Percentiles rank a stretch among this genome's conserved stretches.
Conservation (phyloP, 2,888 invertebrate species). For the Chaetoderma sp. region DNA sequence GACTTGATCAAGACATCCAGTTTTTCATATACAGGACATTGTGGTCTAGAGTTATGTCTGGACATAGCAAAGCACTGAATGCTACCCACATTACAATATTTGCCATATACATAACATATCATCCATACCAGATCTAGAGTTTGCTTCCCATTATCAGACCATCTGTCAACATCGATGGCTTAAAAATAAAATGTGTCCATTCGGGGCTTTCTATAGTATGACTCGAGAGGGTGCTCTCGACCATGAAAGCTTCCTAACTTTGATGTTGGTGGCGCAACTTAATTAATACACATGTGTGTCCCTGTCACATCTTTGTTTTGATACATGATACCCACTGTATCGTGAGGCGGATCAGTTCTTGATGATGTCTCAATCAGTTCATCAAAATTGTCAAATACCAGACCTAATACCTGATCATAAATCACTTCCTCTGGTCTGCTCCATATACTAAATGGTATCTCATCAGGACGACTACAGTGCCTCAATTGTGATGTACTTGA, state of each 20-base stretch:
- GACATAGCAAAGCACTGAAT: conserved; percentile 22
- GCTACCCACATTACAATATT: conserved; percentile 41
- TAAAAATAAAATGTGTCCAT: too few species aligned
- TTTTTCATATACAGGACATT: conserved; percentile 36
- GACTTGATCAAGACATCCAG: conserved; percentile 20
- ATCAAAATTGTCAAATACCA: conserved; percentile 30
- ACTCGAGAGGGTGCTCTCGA: background rate
- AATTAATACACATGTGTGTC: background rate
- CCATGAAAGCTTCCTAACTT: background rate
- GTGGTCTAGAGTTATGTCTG: conserved; percentile 28
- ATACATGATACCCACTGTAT: conserved; percentile 27
- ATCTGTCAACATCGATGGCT: too few species aligned
- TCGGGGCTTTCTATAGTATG: conserved; percentile 22
- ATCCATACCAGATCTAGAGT: too few species aligned
- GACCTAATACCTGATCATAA: background rate
- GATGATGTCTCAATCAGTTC: conserved; percentile 19
- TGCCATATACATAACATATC: too few species aligned
- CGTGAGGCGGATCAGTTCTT: too few species aligned
- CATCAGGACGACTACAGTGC: conserved; percentile 14
- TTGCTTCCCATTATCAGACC: too few species aligned
- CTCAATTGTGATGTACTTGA: conserved; percentile 13
- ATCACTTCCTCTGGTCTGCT: conserved; percentile 7
- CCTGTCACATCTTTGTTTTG: conserved; percentile 6
- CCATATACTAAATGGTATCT: background rate
- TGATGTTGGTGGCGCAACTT: background rate